A percentile compares a stretch with the other conserved stretches of the same genome.
These are phyloP conservation scores for Macropus fuliginosus DNA, from an alignment of 2,797 vertebrate genomes.

Conservation along the genomic window DNA sequence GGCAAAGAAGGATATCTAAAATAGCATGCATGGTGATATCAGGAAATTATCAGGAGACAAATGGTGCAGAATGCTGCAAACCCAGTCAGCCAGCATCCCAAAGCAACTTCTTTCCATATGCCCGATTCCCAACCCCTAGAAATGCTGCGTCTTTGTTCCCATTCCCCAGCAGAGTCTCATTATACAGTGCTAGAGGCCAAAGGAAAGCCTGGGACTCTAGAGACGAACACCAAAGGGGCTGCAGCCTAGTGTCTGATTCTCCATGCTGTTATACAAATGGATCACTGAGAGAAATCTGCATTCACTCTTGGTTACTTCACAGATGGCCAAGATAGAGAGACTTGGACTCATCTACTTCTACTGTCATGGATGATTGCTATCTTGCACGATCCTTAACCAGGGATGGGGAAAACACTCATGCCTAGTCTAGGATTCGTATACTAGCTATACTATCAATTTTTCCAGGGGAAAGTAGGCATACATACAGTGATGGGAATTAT, in stretches of 20 bases:
- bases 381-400: not conserved
- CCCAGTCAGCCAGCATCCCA: not conserved
- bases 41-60: not conserved
- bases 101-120: not conserved
- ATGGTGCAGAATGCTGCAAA: not conserved
- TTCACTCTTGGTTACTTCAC: not conserved
- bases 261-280: not conserved
- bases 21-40: not conserved
- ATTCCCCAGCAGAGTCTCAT: not conserved
- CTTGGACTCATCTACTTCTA: not conserved
- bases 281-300: not conserved
- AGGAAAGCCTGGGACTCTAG: not conserved
- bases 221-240: not conserved
- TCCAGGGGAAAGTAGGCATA: not conserved
- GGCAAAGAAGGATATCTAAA: not conserved
- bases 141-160: not conserved
- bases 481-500: not conserved
- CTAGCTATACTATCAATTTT: not conserved
- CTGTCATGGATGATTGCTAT: not conserved
- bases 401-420: not conserved
- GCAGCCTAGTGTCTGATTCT: not conserved
- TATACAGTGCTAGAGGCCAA: not conserved
- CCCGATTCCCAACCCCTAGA: not conserved
- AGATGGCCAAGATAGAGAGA: not conserved
- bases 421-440: not conserved